Evolutionary conservation across 1,140 invertebrate species (phyloP), one percentile per base, ranked within the genome.

Genomic region (Trichogramma pretiosum): DNA sequence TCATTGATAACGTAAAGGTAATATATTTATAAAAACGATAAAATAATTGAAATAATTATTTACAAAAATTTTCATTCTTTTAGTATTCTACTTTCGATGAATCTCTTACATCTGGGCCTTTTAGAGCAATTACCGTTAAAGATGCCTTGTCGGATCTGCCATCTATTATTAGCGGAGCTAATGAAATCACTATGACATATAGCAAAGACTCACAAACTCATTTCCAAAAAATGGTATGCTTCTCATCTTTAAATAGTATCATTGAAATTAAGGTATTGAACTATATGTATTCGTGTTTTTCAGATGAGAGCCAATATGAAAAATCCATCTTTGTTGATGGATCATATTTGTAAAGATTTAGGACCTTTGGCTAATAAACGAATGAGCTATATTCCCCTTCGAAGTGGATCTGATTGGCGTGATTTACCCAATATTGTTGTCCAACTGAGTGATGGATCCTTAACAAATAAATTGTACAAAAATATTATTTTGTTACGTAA

Each of bases 321-420:
- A 55, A 70, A 74, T 35, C 67, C 73, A 0, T 67, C 79, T 30
- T 59, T 89, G 10, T 65, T 89, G 9, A 66, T 75, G 7, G 88
- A 92, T 66, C 89, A 93, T 56, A 81, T 90, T 50, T 91, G 87
- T 58, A 92, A 91, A 65, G 83, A 89, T 50, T 88, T 92, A 85
- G 80, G 81, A 32, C 75, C 83, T 1, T 63, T 92, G 13, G 84
- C 89, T 4, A 82, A 83, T 60, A 84, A 85, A 3, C 74, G 89
- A 37, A 90, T 93, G 56, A 70, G 74, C 26, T 73, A 87, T 51
- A 83, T 92, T 50, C 89, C 89, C 16, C 79, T 77, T 2, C 73
- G 71, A 13, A 78, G 78, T 11, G 88, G 87, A 11, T 83, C 86
- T 7, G 89, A 93, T 63, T 93, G 89, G 89, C 74, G 89, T 46